phyloP scores from a whole-genome alignment of 2,113 vertebrate genomes.

The Notarius quadriscutis region DNA sequence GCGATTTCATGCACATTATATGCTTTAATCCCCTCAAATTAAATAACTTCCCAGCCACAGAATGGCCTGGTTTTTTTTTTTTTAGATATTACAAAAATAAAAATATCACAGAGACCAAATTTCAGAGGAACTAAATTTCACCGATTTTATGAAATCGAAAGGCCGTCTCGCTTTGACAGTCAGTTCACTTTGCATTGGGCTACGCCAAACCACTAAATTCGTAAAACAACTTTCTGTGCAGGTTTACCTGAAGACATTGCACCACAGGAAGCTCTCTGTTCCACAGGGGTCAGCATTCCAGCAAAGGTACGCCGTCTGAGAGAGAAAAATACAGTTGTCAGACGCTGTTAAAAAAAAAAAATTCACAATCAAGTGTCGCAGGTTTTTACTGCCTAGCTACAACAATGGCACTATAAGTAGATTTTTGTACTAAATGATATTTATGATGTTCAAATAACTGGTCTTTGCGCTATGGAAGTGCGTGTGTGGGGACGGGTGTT shows the following conservation, averaged over 20 bases:
- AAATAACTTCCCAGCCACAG: no score
- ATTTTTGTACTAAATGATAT: background rate
- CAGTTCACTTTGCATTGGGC: background rate
- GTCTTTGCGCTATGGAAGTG: background rate
- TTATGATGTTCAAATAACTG: background rate
- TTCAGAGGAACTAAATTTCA: no score
- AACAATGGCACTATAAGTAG: background rate
- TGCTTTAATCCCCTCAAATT: no score
- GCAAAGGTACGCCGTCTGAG: slow-evolving; percentile 41
- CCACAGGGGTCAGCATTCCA: slow-evolving; percentile 39
- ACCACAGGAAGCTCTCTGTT: slow-evolving; percentile 3
- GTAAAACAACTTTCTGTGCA: background rate
- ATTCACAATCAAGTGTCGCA: no score
- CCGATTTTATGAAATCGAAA: no score
- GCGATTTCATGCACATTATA: no score
- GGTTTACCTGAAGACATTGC: slow-evolving; percentile 40
- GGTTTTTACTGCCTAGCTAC: no score
- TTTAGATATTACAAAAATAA: no score
- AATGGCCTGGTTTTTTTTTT: no score
- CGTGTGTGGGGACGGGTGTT: background rate
- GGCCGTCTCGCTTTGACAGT: background rate
- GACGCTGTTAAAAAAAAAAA: no score
- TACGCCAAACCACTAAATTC: no score
- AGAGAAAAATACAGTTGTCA: background rate
- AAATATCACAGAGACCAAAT: no score